Percentiles rank a stretch among this genome's conserved stretches.
Conservation (phyloP, 2,888 invertebrate genomes). For the Mimas tiliae region DNA sequence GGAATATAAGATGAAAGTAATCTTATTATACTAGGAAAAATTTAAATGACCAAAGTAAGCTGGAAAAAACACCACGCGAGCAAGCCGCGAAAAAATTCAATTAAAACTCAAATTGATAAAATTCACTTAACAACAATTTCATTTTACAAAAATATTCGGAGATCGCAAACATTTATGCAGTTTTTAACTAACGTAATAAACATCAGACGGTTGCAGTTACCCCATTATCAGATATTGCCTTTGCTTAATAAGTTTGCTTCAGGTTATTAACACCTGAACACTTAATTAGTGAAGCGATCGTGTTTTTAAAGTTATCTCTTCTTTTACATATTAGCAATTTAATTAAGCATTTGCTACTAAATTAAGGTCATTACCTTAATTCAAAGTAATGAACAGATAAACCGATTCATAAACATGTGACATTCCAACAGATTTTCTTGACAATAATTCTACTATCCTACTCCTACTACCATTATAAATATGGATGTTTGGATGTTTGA, state of each 20-base stretch:
- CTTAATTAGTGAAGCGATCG: neutral
- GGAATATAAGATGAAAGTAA: too few relatives aligned
- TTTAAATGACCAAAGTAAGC: too few relatives aligned
- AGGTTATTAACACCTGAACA: neutral
- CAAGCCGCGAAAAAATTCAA: neutral
- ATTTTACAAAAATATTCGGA: neutral
- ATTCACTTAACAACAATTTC: neutral
- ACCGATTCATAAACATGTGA: too few relatives aligned
- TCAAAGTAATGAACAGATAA: too few relatives aligned
- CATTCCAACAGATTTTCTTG: too few relatives aligned
- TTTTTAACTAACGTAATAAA: constrained; percentile 7
- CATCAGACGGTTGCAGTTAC: neutral
- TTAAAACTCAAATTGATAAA: neutral
- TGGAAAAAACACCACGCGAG: neutral
- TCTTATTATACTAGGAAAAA: too few relatives aligned
- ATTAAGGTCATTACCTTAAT: too few relatives aligned
- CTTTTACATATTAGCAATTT: neutral
- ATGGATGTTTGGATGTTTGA: too few relatives aligned
- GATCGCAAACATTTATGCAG: constrained; percentile 2
- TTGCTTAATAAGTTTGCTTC: neutral
- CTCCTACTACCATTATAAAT: too few relatives aligned
- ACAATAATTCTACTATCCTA: too few relatives aligned
- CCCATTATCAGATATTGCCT: constrained; percentile 1
- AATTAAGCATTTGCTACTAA: neutral
- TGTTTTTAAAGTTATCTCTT: neutral